These are phyloP conservation scores for Dichetophora obliterata DNA, from an alignment of 2,888 invertebrate species.

Conservation along the genomic window DNA sequence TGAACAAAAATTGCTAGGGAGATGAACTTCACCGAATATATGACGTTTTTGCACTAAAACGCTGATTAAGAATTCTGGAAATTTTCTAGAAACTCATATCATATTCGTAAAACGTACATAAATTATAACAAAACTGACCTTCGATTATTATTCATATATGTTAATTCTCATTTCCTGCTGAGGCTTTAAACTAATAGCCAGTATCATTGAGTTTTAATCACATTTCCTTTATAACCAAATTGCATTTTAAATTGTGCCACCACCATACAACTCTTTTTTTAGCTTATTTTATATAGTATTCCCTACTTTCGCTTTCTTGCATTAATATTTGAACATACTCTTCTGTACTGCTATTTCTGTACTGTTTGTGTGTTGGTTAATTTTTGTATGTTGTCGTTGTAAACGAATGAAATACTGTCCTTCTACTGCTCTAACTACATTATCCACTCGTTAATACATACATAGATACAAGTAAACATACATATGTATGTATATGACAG, in stretches of 20 bases:
- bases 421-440: conserved; percentile 34
- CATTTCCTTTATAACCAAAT: conserved; percentile 7
- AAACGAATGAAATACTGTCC: conserved; percentile 28
- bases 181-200: not conserved
- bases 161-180: too few species aligned
- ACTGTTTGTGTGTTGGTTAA: not conserved
- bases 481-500: not conserved
- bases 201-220: conserved; percentile 15
- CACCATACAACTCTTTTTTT: not conserved
- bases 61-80: too few species aligned
- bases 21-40: too few species aligned
- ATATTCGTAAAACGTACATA: too few species aligned
- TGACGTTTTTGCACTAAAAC: too few species aligned
- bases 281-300: not conserved
- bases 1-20: too few species aligned
- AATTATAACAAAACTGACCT: too few species aligned
- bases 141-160: too few species aligned
- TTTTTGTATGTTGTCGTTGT: not conserved
- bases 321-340: not conserved
- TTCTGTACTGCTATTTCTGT: not conserved
- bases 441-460: conserved; percentile 18
- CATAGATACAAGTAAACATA: not conserved
- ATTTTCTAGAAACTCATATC: too few species aligned
- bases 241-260: conserved; percentile 21
- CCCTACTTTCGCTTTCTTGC: not conserved